phyloP scores from a whole-genome alignment of 2,113 vertebrate species.

The Rhynchomys soricoides region DNA sequence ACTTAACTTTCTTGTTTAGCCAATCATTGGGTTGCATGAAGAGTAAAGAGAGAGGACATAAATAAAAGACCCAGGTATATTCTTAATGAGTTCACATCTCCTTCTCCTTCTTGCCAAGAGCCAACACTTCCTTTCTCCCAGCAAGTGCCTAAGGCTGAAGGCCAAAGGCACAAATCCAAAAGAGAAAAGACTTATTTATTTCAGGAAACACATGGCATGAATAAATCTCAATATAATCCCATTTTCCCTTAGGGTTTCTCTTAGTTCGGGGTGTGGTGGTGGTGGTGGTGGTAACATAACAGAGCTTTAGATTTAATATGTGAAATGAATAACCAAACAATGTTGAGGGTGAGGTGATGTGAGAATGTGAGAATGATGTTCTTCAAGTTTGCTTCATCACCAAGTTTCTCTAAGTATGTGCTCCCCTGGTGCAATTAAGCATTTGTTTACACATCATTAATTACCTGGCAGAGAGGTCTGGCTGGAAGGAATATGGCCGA shows the following conservation, averaged over 20 bases:
- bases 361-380: constrained; percentile 33
- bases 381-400: constrained; percentile 57
- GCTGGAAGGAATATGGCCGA: constrained; percentile 68
- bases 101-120: constrained; percentile 35
- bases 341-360: constrained; percentile 12
- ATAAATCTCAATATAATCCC: neutral
- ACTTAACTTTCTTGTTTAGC: constrained; percentile 20
- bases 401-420: constrained; percentile 72
- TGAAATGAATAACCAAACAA: constrained; percentile 43
- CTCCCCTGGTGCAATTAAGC: constrained; percentile 75
- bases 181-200: constrained; percentile 51
- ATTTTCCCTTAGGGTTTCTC: constrained; percentile 45
- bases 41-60: constrained; percentile 14
- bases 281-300: neutral
- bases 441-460: constrained; percentile 80
- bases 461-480: constrained; percentile 76
- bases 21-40: neutral
- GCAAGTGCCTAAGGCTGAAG: constrained; percentile 11
- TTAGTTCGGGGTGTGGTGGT: neutral
- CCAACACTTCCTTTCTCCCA: constrained; percentile 43
- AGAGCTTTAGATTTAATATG: constrained; percentile 16
- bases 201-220: constrained; percentile 9
- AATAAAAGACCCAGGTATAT: constrained; percentile 14
- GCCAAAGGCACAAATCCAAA: neutral
- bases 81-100: constrained; percentile 42